Percentiles rank a stretch among this genome's conserved stretches.
Evolutionary conservation across 2,797 vertebrate genomes (phyloP).

Genomic region (Sorex maritimensis): DNA sequence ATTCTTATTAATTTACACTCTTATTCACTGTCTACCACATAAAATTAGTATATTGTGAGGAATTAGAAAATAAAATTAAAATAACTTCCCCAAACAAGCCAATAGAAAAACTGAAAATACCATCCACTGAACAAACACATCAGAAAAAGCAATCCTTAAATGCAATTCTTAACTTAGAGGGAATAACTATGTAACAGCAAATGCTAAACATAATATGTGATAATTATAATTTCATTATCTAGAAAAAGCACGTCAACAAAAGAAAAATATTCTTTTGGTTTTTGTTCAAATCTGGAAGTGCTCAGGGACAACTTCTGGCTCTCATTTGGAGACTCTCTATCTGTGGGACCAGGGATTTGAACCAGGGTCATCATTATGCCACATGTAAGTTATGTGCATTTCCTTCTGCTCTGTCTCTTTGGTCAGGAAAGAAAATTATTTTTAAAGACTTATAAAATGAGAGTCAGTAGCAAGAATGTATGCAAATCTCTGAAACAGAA

Average conservation of each 20-base stretch:
- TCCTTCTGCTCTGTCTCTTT: no score
- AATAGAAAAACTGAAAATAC: slow-evolving; percentile 22
- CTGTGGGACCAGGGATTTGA: no score
- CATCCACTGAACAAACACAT: not conserved
- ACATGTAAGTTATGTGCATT: no score
- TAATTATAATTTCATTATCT: not conserved
- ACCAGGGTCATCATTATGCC: no score
- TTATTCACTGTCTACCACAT: not conserved
- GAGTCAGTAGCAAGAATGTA: not conserved
- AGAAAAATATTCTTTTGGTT: no score
- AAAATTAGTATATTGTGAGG: not conserved
- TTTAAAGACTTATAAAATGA: not conserved
- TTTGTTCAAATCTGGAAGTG: no score
- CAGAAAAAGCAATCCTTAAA: not conserved
- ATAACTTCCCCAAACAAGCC: not conserved
- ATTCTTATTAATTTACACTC: not conserved
- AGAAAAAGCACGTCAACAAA: not conserved
- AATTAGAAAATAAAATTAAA: slow-evolving; percentile 20
- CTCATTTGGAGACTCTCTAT: no score
- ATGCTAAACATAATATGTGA: not conserved
- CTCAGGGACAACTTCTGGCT: no score
- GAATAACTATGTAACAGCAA: not conserved
- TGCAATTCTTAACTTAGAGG: not conserved
- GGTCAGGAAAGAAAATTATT: not conserved
- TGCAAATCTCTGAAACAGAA: not conserved